Base-by-base conservation (phyloP, 2,113 vertebrate species). In the Amazona vittata region DNA sequence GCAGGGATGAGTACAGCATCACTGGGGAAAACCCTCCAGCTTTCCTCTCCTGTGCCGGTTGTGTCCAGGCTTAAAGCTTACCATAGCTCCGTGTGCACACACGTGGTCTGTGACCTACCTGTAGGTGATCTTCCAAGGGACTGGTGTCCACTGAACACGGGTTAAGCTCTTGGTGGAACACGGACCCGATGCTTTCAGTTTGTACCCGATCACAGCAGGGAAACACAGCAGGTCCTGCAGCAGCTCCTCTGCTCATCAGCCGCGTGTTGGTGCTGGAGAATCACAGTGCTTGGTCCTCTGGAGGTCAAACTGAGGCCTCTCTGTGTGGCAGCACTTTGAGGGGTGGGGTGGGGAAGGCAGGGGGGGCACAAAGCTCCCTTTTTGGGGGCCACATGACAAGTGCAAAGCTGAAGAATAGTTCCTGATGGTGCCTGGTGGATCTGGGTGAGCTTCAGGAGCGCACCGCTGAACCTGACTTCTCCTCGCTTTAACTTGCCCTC, bases 121-220 rank as follows among this genome's bases (percentile, higher is more conserved):
- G 35, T 17, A 16, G 0, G 0, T 8, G 7, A 6, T 15, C 29
- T 6, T 15, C 49, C 20, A 52, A 26, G 50, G 26, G 15, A 10
- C 11, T 52, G 1, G 0, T 37, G 22, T 55, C 33, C 25, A 9
- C 13, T 11, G 69, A 7, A 29, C 63, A 15, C 19, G 13, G 21
- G 0, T 4, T 12, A 22, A 28, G 46, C 26, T 69, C 35, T 35
- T 20, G 41, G 29, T 82, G 33, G 49, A 29, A 12, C 13, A 35
- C 8, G 16, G 21, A 33, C 22, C 52, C 18, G 1, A 0, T 25
- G 5, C 4, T 20, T 86, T 76, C 7, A 25, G 7, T 10, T 29
- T 15, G 39, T 47, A 2, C 43, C 5, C 2, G 0, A 0, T 70
- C 76, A 17, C 29, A 76, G 63, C 37, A 15, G 33, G 55, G n/a